Base-by-base conservation (phyloP, 2,113 vertebrate species). In the Eurypyga helias region DNA sequence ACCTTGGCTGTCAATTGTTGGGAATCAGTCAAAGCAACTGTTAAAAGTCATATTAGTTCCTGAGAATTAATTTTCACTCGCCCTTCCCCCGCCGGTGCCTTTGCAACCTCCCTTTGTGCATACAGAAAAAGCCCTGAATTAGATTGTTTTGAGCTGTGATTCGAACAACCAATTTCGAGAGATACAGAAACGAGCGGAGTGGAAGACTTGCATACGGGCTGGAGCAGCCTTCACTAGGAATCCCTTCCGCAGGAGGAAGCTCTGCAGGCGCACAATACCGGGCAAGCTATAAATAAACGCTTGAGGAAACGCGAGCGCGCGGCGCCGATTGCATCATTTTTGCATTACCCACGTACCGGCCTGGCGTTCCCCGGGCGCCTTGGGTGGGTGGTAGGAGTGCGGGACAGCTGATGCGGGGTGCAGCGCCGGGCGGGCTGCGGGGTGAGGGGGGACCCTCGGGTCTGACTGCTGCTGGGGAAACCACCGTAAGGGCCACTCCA, bases 81-180 rank as follows among this genome's bases (percentile, higher is more conserved):
- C 29, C 33, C 28, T 64, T 51, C 49, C 34, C 26, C 72, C 31
- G n/a, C 24, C 49, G 1, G 1, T 10, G 25, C 75, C 66, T 26
- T 9, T 66, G 51, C 43, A 58, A 31, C 23, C 29, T 72, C n/a
- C 13, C 36, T 87, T 90, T 70, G 54, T 66, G 49, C 75, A 65
- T 31, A 41, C 26, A 28, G n/a, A 38, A 84, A 52, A 19, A 46
- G 51, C 66, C 41, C 57, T 2, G 8, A n/a, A 7, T 2, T 2
- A 51, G 36, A 34, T 17, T 5, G 45, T 36, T 76, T 20, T 17
- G 65, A 46, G 65, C 69, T 31, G 51, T 5, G 60, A 12, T 65
- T 48, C 0, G 0, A 48, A 24, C 48, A 64, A 43, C 34, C 46
- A 51, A 4, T 65, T 77, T 36, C 2, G 2, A 7, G 17, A 34